Evolutionary conservation across 1,140 invertebrate genomes (phyloP).

Genomic region (Nasonia vitripennis): DNA sequence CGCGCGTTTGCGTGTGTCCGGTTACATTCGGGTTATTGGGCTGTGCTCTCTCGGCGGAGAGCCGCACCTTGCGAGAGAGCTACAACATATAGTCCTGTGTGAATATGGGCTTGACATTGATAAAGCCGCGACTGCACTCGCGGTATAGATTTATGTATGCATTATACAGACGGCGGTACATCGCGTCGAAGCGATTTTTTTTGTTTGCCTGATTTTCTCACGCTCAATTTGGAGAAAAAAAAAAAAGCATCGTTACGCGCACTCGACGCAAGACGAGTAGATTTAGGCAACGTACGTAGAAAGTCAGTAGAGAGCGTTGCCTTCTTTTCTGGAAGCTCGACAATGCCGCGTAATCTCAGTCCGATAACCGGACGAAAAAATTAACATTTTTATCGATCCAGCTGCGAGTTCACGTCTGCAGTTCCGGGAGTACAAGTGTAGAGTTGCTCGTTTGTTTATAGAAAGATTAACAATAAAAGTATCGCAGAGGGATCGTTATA

Average conservation of each 20-base stretch:
- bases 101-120: constrained; percentile 39
- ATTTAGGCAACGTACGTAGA: constrained; percentile 56
- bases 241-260: too few species aligned
- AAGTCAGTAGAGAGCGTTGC: constrained; percentile 44
- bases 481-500: too few species aligned
- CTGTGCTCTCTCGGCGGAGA: constrained; percentile 49
- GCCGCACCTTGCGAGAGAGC: constrained; percentile 58
- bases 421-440: neutral
- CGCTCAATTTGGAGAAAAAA: too few species aligned
- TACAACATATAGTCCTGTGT: constrained; percentile 12
- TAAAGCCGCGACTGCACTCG: neutral
- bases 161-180: neutral
- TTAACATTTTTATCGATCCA: neutral
- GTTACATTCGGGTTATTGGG: constrained; percentile 65
- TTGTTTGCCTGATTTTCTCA: too few species aligned
- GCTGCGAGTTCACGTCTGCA: neutral
- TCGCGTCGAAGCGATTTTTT: too few species aligned
- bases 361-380: neutral
- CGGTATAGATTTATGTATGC: neutral
- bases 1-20: constrained; percentile 57
- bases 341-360: neutral
- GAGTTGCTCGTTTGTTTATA: too few species aligned
- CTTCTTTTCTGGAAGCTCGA: neutral
- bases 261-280: too few species aligned
- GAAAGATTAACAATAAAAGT: too few species aligned